A percentile compares a stretch with the other conserved stretches of the same genome.
These are phyloP conservation scores for Halichoeres trimaculatus DNA, from an alignment of 2,113 vertebrate species.

Conservation along the genomic window DNA sequence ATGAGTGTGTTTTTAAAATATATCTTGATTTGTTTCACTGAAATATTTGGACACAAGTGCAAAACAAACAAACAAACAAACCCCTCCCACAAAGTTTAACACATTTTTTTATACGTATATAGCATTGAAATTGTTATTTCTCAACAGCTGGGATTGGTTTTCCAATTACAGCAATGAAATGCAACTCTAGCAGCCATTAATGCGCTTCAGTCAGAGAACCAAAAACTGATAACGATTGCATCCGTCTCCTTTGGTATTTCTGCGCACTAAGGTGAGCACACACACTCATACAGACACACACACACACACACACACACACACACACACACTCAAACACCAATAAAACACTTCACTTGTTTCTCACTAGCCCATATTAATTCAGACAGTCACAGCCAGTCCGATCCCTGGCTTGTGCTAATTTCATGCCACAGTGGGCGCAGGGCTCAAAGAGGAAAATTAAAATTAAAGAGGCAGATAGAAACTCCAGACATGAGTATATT, in stretches of 20 bases:
- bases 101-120: conserved; percentile 9
- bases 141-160: conserved; percentile 30
- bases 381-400: conserved; percentile 65
- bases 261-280: conserved; percentile 50
- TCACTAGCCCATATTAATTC: conserved; percentile 57
- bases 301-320: background rate
- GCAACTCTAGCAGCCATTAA: conserved; percentile 43
- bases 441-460: conserved; percentile 35
- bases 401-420: conserved; percentile 62
- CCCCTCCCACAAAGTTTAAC: conserved; percentile 27
- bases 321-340: conserved; percentile 12
- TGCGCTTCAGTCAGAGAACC: conserved; percentile 31
- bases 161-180: conserved; percentile 39
- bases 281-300: no score
- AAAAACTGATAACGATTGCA: conserved; percentile 54
- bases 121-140: conserved; percentile 19
- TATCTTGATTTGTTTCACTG: conserved; percentile 33
- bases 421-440: conserved; percentile 51
- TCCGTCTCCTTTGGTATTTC: conserved; percentile 77
- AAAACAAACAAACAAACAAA: conserved; percentile 13
- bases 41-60: conserved; percentile 71
- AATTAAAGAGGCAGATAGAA: conserved; percentile 49
- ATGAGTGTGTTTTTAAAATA: conserved; percentile 5
- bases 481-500: conserved; percentile 39
- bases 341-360: conserved; percentile 54